phyloP scores from a whole-genome alignment of 2,888 invertebrate species.

The Oscheius sp. region DNA sequence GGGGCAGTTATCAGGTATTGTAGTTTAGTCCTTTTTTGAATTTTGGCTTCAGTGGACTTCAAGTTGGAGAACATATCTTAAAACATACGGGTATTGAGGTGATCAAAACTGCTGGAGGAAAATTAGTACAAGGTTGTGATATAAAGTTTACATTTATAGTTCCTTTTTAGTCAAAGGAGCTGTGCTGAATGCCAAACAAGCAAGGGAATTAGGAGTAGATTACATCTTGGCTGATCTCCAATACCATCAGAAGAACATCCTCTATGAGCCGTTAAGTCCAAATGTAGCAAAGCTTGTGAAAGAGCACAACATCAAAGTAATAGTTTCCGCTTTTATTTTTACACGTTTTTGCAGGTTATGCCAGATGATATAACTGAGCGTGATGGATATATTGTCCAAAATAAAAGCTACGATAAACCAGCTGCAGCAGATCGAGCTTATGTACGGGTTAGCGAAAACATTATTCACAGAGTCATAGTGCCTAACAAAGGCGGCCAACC shows the following conservation, averaged over 20 bases:
- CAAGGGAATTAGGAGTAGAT: conserved; percentile 61
- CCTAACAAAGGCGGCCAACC: conserved; percentile 39
- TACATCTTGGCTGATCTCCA: conserved; percentile 61
- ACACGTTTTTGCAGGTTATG: no score
- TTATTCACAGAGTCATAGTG: conserved; percentile 48
- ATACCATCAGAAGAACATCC: conserved; percentile 66
- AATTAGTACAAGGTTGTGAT: conserved; percentile 59
- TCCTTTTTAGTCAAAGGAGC: conserved; percentile 57
- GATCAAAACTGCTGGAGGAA: conserved; percentile 69
- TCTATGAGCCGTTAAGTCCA: conserved; percentile 68
- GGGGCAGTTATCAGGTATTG: conserved; percentile 62
- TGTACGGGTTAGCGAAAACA: conserved; percentile 47
- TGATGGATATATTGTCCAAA: conserved; percentile 67
- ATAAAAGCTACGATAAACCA: conserved; percentile 62
- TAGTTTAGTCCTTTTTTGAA: no score
- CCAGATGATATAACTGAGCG: conserved; percentile 67
- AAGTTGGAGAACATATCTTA: conserved; percentile 67
- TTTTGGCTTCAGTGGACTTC: conserved; percentile 62
- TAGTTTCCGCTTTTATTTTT: no score
- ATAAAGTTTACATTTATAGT: not conserved
- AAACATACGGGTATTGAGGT: conserved; percentile 69
- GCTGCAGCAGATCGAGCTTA: conserved; percentile 40
- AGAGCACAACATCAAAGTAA: conserved; percentile 67
- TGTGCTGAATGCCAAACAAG: conserved; percentile 61
- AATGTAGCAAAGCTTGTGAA: conserved; percentile 64